phyloP scores from a whole-genome alignment of 37 sponge, comb jelly and placozoan species.

The Eunapius fragilis region DNA sequence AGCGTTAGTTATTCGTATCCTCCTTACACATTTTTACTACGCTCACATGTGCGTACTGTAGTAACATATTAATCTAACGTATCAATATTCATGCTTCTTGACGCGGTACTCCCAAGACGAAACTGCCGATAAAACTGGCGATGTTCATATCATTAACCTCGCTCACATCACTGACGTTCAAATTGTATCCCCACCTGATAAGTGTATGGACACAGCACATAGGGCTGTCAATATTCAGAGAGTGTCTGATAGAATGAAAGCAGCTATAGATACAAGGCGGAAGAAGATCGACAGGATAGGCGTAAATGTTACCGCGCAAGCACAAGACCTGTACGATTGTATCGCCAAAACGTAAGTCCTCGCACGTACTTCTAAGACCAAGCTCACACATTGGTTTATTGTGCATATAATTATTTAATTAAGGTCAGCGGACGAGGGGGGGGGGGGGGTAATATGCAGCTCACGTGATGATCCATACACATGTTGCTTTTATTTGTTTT shows the following conservation, averaged over 20 bases:
- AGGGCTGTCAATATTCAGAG: slow-evolving; percentile 19
- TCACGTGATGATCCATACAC: too few relatives aligned
- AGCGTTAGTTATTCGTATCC: slow-evolving; percentile 45
- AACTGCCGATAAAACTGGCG: background rate
- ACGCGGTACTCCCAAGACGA: background rate
- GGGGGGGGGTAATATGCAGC: too few relatives aligned
- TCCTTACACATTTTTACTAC: background rate
- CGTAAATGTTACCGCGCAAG: slow-evolving; percentile 35
- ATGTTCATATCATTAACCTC: slow-evolving; percentile 44
- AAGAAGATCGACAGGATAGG: slow-evolving; percentile 29
- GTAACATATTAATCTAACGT: background rate
- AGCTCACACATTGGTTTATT: too few relatives aligned
- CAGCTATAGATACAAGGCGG: slow-evolving; percentile 16
- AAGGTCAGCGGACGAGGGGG: too few relatives aligned
- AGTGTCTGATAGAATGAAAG: slow-evolving; percentile 27
- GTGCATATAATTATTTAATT: too few relatives aligned
- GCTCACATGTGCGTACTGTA: too few relatives aligned
- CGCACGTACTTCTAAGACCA: too few relatives aligned
- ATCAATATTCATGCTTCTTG: background rate
- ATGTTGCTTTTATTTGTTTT: too few relatives aligned
- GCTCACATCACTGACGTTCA: slow-evolving; percentile 31
- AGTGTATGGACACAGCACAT: background rate
- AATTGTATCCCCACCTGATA: background rate
- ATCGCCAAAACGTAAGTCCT: slow-evolving; percentile 59
- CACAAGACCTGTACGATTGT: slow-evolving; percentile 57